These are phyloP conservation scores for Lasioglossum pauxillum DNA, from an alignment of 2,888 invertebrate genomes.

Conservation along the genomic window DNA sequence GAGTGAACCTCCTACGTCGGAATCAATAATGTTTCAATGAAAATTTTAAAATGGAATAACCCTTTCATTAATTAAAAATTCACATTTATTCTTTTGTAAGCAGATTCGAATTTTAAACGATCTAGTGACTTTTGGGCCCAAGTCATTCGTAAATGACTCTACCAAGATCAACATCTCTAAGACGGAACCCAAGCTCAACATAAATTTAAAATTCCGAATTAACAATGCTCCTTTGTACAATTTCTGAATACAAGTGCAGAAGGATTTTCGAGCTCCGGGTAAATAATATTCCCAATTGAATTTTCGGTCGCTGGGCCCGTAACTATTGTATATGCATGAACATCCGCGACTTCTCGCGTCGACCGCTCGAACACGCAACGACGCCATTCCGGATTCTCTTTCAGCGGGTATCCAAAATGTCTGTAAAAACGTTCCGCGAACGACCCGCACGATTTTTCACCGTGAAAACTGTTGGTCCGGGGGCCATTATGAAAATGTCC, in stretches of 20 bases:
- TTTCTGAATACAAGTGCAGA: neutral
- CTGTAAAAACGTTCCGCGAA: neutral
- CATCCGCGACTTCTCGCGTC: neutral
- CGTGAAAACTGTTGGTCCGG: conserved; percentile 24
- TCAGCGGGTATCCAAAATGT: neutral
- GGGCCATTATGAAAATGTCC: conserved; percentile 35
- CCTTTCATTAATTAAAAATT: too few relatives aligned
- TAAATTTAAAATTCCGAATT: neutral
- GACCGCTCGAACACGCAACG: neutral
- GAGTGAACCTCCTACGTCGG: neutral
- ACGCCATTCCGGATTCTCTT: neutral
- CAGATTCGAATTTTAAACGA: neutral
- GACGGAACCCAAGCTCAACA: neutral
- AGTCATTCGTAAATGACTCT: neutral
- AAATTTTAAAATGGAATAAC: neutral
- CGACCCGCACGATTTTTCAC: neutral
- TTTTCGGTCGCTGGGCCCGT: neutral
- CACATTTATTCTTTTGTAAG: neutral
- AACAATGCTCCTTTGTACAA: neutral
- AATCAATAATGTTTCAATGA: neutral
- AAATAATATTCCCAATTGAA: neutral
- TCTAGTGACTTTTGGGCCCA: neutral
- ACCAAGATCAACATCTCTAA: neutral
- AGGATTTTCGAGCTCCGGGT: neutral
- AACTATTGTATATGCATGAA: neutral